Evolutionary conservation across 2,888 invertebrate species (phyloP).

Genomic region (Cryptocheilus praepositus): DNA sequence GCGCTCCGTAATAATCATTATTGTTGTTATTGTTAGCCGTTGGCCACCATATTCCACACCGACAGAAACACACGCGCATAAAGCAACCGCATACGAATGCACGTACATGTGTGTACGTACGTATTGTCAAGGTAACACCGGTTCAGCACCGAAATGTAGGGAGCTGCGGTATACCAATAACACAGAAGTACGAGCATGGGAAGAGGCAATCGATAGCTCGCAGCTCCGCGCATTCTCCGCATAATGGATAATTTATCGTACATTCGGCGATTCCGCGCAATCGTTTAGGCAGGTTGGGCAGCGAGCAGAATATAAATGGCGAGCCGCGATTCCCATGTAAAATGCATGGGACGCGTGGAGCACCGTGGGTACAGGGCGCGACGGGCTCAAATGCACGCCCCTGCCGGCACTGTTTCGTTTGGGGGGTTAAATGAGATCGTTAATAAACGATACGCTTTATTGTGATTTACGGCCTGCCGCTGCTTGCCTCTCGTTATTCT

Average conservation of each 20-base stretch:
- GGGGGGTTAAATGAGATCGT: conserved; percentile 44
- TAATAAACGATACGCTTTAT: conserved; percentile 53
- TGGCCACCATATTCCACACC: not conserved
- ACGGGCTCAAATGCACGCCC: not conserved
- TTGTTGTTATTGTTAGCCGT: conserved; percentile 1
- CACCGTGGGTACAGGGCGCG: not conserved
- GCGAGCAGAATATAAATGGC: conserved; percentile 48
- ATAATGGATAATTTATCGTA: conserved; percentile 54
- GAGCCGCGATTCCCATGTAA: conserved; percentile 44
- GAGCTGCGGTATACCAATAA: no score
- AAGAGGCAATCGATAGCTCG: conserved; percentile 3
- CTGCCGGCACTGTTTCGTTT: conserved; percentile 29
- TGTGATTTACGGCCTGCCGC: conserved; percentile 40
- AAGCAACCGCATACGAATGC: no score
- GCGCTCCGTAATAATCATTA: not conserved
- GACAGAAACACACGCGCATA: not conserved
- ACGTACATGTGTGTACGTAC: no score
- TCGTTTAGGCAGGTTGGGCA: conserved; percentile 45
- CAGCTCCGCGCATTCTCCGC: conserved; percentile 19
- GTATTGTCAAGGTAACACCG: no score
- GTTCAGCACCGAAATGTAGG: not conserved
- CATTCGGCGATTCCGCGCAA: conserved; percentile 42
- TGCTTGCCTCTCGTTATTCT: not conserved
- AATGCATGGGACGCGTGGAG: conserved; percentile 34
- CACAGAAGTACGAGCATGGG: no score